Evolutionary conservation across 2,888 invertebrate genomes (phyloP), one percentile per base, ranked within the genome.

Genomic region (Diogma glabrata): DNA sequence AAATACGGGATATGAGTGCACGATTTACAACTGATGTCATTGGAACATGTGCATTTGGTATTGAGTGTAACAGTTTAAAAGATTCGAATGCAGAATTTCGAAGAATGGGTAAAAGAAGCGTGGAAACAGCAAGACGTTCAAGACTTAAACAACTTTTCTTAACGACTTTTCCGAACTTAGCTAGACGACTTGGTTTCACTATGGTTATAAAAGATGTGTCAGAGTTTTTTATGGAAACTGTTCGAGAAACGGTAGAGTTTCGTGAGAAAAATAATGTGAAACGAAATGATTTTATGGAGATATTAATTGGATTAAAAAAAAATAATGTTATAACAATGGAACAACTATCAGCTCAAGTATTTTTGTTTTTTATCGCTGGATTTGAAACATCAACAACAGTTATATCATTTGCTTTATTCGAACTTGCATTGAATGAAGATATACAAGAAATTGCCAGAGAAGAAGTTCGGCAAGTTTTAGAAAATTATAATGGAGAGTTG

Each of bases 241-340:
- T 72, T 0, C 55, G 60, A 3, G 66, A 70, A 3, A 70, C 69
- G 0, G 63, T 73, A 1, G 61, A 63, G 3, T 60, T 63, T 23
- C 59, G 72, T 16, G 68, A 70, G 51, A 53, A 62, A 53, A 60
- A 63, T 49, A 60, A 64, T 7, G 53, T 67, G 23, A 57, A 64
- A 56, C 55, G 75, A 12, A 72, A 71, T 38, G 73, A 77, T 57
- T 76, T 74, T 52, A 61, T 81, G 48, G 6, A 5, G 24, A 7
- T 24, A 24, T 9, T n/a, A 5, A 12, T 33, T 4, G 8, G 33
- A 12, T 12, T 33, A 12, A n/a, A 12, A 36, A n/a, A n/a, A n/a
- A n/a, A n/a, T n/a, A n/a, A n/a, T n/a, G 50, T 28, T 16, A 16
- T 24, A 26, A 26, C 46, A 17, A 63, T 65, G 12, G 68, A 68